Evolutionary conservation across 2,888 invertebrate genomes (phyloP).

Genomic region (Aplocera efformata): DNA sequence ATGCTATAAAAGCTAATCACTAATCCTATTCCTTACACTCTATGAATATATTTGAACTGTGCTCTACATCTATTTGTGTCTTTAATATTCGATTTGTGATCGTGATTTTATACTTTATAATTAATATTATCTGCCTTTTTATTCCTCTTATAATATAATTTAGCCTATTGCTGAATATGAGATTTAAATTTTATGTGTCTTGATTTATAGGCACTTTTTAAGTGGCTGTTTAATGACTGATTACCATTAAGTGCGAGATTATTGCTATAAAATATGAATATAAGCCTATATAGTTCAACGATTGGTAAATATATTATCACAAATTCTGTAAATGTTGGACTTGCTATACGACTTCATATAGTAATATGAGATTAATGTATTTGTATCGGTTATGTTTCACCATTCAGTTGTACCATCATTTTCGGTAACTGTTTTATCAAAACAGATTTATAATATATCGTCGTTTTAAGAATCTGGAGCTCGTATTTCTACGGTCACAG

Average conservation of each 20-base stretch:
- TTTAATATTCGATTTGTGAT: slow-evolving; percentile 44
- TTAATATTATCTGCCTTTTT: slow-evolving; percentile 40
- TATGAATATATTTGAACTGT: slow-evolving; percentile 63
- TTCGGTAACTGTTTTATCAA: slow-evolving; percentile 4
- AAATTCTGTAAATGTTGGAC: slow-evolving; percentile 73
- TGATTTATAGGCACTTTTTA: slow-evolving; percentile 67
- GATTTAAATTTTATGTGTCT: slow-evolving; percentile 46
- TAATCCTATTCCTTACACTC: slow-evolving; percentile 39
- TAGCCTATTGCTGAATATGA: slow-evolving; percentile 31
- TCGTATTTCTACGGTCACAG: slow-evolving; percentile 88
- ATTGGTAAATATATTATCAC: slow-evolving; percentile 68
- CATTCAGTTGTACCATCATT: slow-evolving; percentile 18
- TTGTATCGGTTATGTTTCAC: slow-evolving; percentile 6
- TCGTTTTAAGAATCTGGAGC: slow-evolving; percentile 80
- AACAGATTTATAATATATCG: slow-evolving; percentile 9
- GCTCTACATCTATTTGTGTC: slow-evolving; percentile 58
- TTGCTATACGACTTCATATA: slow-evolving; percentile 46
- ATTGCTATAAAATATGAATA: slow-evolving; percentile 55
- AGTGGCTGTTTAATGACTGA: slow-evolving; percentile 52
- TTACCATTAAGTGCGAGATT: slow-evolving; percentile 52
- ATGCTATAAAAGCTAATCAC: slow-evolving; percentile 71
- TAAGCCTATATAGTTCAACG: slow-evolving; percentile 61
- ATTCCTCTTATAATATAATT: slow-evolving; percentile 41
- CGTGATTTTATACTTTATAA: slow-evolving; percentile 37
- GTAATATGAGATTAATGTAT: slow-evolving; percentile 20